Evolutionary conservation across 2,888 invertebrate species (phyloP).

Genomic region (Luperina testacea): DNA sequence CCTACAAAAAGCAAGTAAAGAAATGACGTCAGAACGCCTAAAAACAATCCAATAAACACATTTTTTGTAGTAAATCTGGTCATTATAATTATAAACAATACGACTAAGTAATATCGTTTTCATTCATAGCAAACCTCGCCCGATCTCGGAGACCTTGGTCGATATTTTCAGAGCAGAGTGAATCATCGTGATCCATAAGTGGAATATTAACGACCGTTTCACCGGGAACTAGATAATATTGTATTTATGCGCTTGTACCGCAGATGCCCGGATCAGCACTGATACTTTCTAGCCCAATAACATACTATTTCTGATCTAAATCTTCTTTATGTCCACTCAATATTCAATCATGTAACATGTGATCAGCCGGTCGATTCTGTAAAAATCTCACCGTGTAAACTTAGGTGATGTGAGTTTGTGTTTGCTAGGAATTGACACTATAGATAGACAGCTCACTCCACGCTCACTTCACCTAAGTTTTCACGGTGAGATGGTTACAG

Average conservation of each 20-base stretch:
- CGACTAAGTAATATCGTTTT: conserved; percentile 24
- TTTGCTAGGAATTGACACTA: too few relatives aligned
- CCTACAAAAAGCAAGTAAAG: not conserved
- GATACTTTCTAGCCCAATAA: not conserved
- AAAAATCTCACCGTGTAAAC: too few relatives aligned
- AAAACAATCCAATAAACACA: not conserved
- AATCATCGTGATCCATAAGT: conserved; percentile 48
- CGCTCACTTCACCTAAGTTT: too few relatives aligned
- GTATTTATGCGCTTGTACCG: conserved; percentile 21
- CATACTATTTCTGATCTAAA: not conserved
- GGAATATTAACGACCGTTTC: conserved; percentile 45
- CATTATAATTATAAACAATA: conserved; percentile 33
- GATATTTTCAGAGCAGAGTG: conserved; percentile 49
- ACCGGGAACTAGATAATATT: conserved; percentile 39
- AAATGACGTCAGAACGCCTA: not conserved
- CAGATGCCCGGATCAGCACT: conserved; percentile 10
- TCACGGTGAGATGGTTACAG: too few relatives aligned
- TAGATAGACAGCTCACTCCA: too few relatives aligned
- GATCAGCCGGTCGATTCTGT: too few relatives aligned
- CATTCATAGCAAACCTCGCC: conserved; percentile 40
- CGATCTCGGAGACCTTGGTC: conserved; percentile 46
- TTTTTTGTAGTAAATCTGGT: not conserved
- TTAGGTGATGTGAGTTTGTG: too few relatives aligned
- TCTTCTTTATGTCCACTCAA: not conserved
- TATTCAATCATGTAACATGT: not conserved